These are phyloP conservation scores for human (Homo sapiens) DNA, from an alignment of 2,113 vertebrate genomes.

Conservation along the genomic window GRCh38 chr4:46627501-46628000, in stretches of 20 bases:
- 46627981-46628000: too few relatives aligned
- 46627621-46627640: not conserved
- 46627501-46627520: not conserved
- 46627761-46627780: not conserved
- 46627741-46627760: not conserved
- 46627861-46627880: not conserved
- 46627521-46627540: not conserved
- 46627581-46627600: not conserved
- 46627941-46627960: not conserved
- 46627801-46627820: not conserved
- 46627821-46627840: not conserved
- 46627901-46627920: not conserved
- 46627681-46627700: not conserved
- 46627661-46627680: not conserved
- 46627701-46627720: not conserved
- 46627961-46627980: not conserved
- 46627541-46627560: not conserved
- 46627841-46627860: not conserved
- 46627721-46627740: not conserved
- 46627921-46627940: not conserved
- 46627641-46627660: not conserved
- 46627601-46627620: not conserved
- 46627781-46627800: not conserved
- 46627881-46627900: not conserved
- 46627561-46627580: not conserved